Evolutionary conservation across 2,113 vertebrate species (phyloP), one percentile per base, ranked within the genome.

Genomic region (Hystrix cristata): DNA sequence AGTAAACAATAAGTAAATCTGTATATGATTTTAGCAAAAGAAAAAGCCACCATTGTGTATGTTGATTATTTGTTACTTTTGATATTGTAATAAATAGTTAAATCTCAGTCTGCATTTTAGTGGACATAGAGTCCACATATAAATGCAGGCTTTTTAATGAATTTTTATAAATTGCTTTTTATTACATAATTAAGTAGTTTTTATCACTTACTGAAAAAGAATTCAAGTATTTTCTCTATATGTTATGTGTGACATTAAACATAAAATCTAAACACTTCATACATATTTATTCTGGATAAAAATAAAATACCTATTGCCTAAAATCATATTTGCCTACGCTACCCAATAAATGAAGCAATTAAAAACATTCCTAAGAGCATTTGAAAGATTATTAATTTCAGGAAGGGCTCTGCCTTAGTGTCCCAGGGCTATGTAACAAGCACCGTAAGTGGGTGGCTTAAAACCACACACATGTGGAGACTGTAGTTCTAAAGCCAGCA

Each of bases 131-230:
- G 29, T 57, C 62, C 43, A 80, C 5, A 48, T 69, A 92, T 60
- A 91, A 93, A 64, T 65, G 62, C 1, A 43, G 13, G 55, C 29
- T 84, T 79, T 67, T 86, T 86, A 78, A 85, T 91, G 11, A 46
- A 53, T 84, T 88, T 91, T 95, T 67, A 67, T 86, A 74, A 93
- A 48, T 95, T 31, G 46, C 67, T 31, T 84, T 93, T 96, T 89
- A 23, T 48, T 64, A 53, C 38, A 78, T 96, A 93, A 87, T 90
- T n/a, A 91, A 95, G 64, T 13, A 79, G 43, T 95, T 87, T 65
- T 5, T 48, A 80, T 94, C 51, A 92, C 53, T 87, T 59, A 88
- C 87, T 87, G 69, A 95, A 60, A 23, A 84, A 57, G 11, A 86
- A 76, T 19, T 59, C 53, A 94, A 89, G 57, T 23, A 65, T 60